Conservation (phyloP, 2,113 vertebrate genomes). For the Boulengeromyrus knoepffleri region DNA sequence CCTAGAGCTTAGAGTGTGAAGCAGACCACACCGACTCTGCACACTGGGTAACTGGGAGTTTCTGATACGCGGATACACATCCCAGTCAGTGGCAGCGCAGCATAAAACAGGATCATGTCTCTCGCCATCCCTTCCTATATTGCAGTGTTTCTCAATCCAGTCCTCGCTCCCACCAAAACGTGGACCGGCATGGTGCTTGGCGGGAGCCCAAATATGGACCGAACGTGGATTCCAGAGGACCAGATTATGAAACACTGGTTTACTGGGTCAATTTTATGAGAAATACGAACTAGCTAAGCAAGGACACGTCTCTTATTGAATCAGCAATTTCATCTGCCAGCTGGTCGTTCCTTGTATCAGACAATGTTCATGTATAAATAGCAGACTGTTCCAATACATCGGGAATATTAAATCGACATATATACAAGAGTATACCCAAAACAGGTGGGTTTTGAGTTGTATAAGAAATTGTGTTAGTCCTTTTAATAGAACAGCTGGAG, state of each 20-base stretch:
- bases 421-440: slow-evolving; percentile 47
- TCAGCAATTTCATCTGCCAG: not conserved
- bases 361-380: slow-evolving; percentile 29
- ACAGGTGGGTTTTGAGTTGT: not conserved
- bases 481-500: slow-evolving; percentile 26
- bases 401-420: slow-evolving; percentile 23
- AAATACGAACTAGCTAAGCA: not conserved
- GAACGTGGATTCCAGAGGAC: not conserved
- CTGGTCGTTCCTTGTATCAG: not conserved
- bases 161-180: not conserved
- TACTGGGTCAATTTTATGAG: not conserved
- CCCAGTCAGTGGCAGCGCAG: not conserved
- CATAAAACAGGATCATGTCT: not conserved
- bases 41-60: not conserved
- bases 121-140: not conserved
- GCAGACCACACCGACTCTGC: not conserved
- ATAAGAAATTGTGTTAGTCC: slow-evolving; percentile 17
- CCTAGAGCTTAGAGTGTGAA: slow-evolving; percentile 22
- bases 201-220: not conserved
- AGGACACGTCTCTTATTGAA: not conserved
- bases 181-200: not conserved
- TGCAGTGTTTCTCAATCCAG: not conserved
- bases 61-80: not conserved
- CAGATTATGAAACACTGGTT: not conserved
- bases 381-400: slow-evolving; percentile 24